A percentile compares a stretch with the other conserved stretches of the same genome.
These are phyloP conservation scores for Rhynchophorus ferrugineus DNA, from an alignment of 1,140 invertebrate species.

Conservation along the genomic window DNA sequence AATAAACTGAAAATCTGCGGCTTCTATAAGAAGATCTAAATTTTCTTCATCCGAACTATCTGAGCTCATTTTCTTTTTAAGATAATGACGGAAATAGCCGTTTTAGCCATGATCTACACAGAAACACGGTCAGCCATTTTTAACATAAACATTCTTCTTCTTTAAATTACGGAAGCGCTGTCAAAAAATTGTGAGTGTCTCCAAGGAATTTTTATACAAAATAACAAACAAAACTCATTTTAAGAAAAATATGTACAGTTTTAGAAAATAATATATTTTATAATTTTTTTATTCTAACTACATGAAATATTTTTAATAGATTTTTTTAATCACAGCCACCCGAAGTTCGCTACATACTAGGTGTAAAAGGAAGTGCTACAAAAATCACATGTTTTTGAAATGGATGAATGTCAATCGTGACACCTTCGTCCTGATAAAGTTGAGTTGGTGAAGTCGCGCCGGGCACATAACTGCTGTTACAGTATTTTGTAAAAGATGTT, in stretches of 20 bases:
- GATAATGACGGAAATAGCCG: background rate
- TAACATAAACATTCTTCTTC: constrained; percentile 17
- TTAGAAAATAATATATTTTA: no score
- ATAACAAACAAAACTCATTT: no score
- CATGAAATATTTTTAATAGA: no score
- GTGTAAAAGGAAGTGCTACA: no score
- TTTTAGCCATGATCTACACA: constrained; percentile 11
- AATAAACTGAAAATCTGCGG: constrained; percentile 23
- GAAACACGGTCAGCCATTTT: constrained; percentile 11
- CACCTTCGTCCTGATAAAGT: constrained; percentile 19
- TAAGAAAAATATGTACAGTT: no score
- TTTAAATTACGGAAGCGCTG: no score
- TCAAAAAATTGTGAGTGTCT: no score
- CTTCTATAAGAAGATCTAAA: constrained; percentile 25
- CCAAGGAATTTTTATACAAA: no score
- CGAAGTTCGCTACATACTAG: no score
- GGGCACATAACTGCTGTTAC: no score
- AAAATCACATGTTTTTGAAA: background rate
- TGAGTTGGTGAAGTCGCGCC: background rate
- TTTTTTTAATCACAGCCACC: no score
- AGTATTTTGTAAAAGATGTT: constrained; percentile 46
- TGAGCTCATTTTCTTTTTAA: constrained; percentile 18
- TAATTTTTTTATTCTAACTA: no score
- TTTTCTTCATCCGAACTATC: constrained; percentile 26
- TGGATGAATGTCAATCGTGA: constrained; percentile 3